Evolutionary conservation across 2,888 invertebrate genomes (phyloP), one percentile per base, ranked within the genome.

Genomic region (Microctonus aethiopoides): DNA sequence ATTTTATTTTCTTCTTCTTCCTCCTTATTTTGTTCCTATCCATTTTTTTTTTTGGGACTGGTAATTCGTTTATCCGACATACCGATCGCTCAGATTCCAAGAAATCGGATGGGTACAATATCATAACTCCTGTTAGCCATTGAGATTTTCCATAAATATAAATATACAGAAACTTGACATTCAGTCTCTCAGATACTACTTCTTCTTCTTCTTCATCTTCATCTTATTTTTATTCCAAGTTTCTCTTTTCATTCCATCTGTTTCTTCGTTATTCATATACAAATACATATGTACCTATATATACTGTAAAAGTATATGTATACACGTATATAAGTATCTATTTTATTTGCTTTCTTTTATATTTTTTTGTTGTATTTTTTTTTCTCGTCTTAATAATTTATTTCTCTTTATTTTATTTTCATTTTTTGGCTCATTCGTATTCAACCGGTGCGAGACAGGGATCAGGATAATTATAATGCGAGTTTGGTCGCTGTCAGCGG

Each of bases 31-130:
- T 29, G 4, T 29, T 29, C 29, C 7, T 29, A 3, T 29, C 7
- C 29, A 29, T 29, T 7, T 29, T 3, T 41, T 26, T 16, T 39
- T 41, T 41, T 26, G 62, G 16, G 16, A 29, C 34, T 24, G 39
- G 39, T 22, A 41, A 39, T 9, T 36, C 20, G 62, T 84, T 86
- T 86, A 86, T 86, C 86, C 86, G 79, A 82, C 77, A 79, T 77
- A 83, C 84, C 84, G 85, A 86, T 86, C 86, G 83, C 82, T 82
- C 84, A 82, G 82, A 86, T 86, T 86, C 86, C 82, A 66, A 84
- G 85, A 86, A n/a, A 86, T 76, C 75, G 75, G 67, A 79, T 79
- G 83, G 41, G 82, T 86, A 86, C 85, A 86, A 86, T 86, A 85
- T 86, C 86, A 86, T 86, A 86, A 86, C 83, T 86, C 82, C 81